phyloP scores from a whole-genome alignment of 2,797 vertebrate genomes.

The Rhinella marina region DNA sequence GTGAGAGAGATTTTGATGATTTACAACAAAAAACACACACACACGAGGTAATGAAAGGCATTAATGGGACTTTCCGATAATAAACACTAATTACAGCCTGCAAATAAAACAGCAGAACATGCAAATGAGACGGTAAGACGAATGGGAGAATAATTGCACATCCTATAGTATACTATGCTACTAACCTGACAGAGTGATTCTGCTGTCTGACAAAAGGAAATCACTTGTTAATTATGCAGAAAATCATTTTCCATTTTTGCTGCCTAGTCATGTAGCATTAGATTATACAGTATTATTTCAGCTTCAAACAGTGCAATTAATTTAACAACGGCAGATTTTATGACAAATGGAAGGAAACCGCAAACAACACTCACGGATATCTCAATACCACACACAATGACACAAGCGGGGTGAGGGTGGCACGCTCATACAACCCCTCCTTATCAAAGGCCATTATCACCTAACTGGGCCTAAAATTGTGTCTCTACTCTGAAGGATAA shows the following conservation, averaged over 20 bases:
- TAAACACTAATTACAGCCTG: slow-evolving; percentile 61
- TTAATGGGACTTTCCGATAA: slow-evolving; percentile 39
- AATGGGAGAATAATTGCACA: slow-evolving; percentile 61
- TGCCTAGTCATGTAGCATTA: slow-evolving; percentile 49
- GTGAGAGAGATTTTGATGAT: slow-evolving; percentile 16
- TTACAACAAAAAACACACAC: neutral
- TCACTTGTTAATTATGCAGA: slow-evolving; percentile 63
- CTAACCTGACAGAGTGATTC: slow-evolving; percentile 74
- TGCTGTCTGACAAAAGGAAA: slow-evolving; percentile 74
- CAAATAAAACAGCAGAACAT: slow-evolving; percentile 63
- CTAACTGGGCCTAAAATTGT: neutral
- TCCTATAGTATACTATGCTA: slow-evolving; percentile 53
- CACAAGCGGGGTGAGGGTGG: neutral
- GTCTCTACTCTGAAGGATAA: neutral
- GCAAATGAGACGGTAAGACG: slow-evolving; percentile 54
- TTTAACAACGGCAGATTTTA: neutral
- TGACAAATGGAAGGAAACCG: slow-evolving; percentile 29
- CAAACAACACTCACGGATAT: neutral
- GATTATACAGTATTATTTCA: slow-evolving; percentile 49
- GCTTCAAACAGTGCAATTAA: slow-evolving; percentile 35
- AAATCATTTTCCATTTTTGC: slow-evolving; percentile 38
- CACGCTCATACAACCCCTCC: neutral
- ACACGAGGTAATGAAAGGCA: slow-evolving; percentile 39
- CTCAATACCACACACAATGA: slow-evolving; percentile 10
- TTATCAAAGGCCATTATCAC: too few species aligned